These are phyloP conservation scores for Caranx ignobilis DNA, from an alignment of 2,113 vertebrate species.

Conservation along the genomic window DNA sequence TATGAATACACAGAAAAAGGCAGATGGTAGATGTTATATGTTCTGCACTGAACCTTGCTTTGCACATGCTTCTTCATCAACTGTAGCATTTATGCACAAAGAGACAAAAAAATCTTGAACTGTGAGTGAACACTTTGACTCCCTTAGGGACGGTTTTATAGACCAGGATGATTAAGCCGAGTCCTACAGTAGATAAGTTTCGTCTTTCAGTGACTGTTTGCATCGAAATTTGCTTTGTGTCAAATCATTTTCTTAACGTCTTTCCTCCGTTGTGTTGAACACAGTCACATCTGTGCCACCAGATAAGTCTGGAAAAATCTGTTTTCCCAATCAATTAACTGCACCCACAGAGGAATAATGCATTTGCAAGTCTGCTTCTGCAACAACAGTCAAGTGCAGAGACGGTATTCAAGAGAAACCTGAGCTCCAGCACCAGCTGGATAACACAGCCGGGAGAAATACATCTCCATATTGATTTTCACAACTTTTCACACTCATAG, in stretches of 20 bases:
- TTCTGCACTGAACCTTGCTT: slow-evolving; percentile 68
- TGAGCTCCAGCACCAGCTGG: slow-evolving; percentile 5
- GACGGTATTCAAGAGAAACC: slow-evolving; percentile 2
- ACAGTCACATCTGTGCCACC: slow-evolving; percentile 42
- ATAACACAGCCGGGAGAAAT: background rate
- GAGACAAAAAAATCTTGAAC: slow-evolving; percentile 54
- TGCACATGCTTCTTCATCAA: slow-evolving; percentile 73
- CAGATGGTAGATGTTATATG: slow-evolving; percentile 53
- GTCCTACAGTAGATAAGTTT: slow-evolving; percentile 28
- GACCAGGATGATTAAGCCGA: slow-evolving; percentile 52
- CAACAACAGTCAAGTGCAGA: slow-evolving; percentile 18
- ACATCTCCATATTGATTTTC: background rate
- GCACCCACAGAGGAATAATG: slow-evolving; percentile 1
- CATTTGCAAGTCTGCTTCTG: slow-evolving; percentile 14
- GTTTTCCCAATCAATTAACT: slow-evolving; percentile 18
- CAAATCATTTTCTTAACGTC: slow-evolving; percentile 1
- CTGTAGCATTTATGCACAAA: slow-evolving; percentile 74
- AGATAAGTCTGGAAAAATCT: slow-evolving; percentile 41
- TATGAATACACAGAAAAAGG: slow-evolving; percentile 23
- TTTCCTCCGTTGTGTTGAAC: slow-evolving; percentile 37
- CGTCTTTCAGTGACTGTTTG: slow-evolving; percentile 41
- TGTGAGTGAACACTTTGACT: slow-evolving; percentile 59
- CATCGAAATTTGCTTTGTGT: slow-evolving; percentile 35
- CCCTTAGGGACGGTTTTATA: slow-evolving; percentile 51
- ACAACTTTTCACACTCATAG: background rate